These are phyloP conservation scores for Buphagus erythrorhynchus DNA, from an alignment of 2,797 vertebrate genomes.

Conservation along the genomic window DNA sequence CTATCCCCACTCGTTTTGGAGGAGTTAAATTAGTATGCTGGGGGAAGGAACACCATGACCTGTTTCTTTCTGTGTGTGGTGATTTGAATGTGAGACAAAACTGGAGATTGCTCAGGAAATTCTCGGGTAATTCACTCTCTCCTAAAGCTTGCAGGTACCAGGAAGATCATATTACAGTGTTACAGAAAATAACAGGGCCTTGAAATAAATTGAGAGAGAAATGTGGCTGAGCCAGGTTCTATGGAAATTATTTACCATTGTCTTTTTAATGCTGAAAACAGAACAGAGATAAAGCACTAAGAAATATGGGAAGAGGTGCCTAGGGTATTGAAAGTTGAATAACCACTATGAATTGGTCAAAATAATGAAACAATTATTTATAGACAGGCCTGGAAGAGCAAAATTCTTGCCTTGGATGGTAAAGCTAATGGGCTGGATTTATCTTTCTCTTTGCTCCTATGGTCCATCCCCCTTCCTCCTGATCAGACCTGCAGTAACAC, in stretches of 20 bases:
- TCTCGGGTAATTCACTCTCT: background rate
- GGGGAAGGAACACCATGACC: background rate
- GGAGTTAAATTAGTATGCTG: background rate
- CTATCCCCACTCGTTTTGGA: background rate
- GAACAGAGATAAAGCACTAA: background rate
- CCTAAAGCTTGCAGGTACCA: background rate
- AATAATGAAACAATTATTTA: background rate
- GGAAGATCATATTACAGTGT: background rate
- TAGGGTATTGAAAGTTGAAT: background rate
- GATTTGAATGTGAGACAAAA: conserved; percentile 22
- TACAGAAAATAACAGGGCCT: conserved; percentile 4
- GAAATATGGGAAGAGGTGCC: background rate
- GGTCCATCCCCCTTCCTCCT: background rate
- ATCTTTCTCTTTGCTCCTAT: background rate
- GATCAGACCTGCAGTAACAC: background rate
- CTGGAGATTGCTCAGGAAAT: background rate
- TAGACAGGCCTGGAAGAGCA: background rate
- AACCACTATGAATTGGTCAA: background rate
- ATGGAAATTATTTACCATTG: background rate
- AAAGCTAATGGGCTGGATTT: background rate
- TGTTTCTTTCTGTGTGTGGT: background rate
- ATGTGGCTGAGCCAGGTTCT: background rate
- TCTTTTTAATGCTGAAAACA: background rate
- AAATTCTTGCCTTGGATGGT: background rate
- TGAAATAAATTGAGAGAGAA: conserved; percentile 10